These are phyloP conservation scores for Phylloscopus collybita DNA, from an alignment of 2,797 vertebrate genomes.

Conservation along the genomic window DNA sequence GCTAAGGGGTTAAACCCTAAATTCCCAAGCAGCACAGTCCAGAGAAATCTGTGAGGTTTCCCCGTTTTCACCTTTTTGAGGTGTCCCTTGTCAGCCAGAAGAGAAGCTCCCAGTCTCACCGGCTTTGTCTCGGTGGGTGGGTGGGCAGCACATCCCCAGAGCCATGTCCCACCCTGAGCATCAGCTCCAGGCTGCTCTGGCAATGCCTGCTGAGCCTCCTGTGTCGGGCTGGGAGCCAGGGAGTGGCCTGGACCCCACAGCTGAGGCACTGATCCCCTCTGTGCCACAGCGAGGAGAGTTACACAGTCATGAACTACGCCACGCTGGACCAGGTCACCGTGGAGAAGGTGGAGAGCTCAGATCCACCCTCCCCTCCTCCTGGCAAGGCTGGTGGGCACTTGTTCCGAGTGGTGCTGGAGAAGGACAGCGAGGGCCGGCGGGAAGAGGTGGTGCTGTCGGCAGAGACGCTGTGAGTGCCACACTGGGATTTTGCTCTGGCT, in stretches of 20 bases:
- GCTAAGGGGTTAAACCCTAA: accelerated
- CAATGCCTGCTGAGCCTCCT: background rate
- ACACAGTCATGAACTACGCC: conserved; percentile 90
- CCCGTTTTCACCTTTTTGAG: background rate
- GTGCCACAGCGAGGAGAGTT: conserved; percentile 89
- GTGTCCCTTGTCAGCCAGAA: background rate
- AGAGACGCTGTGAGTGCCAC: conserved; percentile 83
- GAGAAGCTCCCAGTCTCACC: accelerated
- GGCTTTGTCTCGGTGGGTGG: background rate
- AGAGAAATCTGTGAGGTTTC: accelerated
- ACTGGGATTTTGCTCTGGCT: accelerated
- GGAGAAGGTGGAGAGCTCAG: conserved; percentile 74
- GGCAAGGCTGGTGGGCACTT: conserved; percentile 61
- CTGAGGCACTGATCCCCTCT: accelerated
- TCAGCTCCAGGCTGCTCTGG: background rate
- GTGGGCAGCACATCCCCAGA: background rate
- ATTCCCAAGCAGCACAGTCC: accelerated
- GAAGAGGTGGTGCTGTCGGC: conserved; percentile 84
- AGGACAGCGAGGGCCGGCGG: conserved; percentile 85
- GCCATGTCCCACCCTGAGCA: background rate
- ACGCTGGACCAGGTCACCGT: conserved; percentile 85
- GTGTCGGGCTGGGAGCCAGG: accelerated
- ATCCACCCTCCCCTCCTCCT: conserved; percentile 47
- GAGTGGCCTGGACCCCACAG: accelerated
- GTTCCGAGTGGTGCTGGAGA: conserved; percentile 86